Percentiles rank a stretch among this genome's conserved stretches.
Evolutionary conservation across 2,797 vertebrate species (phyloP).

Genomic region (Heliangelus exortis): DNA sequence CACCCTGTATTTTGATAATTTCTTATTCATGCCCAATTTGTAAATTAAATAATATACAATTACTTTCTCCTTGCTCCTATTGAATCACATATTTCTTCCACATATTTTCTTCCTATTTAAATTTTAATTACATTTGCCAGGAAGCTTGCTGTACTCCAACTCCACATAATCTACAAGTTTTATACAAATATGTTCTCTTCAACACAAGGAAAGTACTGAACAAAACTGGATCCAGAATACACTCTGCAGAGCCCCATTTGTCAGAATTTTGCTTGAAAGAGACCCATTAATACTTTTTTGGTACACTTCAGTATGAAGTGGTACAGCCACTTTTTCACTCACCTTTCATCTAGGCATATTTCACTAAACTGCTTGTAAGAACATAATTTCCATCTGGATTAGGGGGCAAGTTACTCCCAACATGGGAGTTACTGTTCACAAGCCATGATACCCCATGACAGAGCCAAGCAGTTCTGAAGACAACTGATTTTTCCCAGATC

Average conservation of each 20-base stretch:
- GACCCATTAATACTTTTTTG: background rate
- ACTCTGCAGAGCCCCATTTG: background rate
- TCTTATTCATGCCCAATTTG: background rate
- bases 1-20: background rate
- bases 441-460: background rate
- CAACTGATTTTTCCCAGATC: background rate
- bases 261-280: background rate
- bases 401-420: background rate
- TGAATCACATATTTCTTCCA: background rate
- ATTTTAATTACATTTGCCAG: background rate
- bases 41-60: background rate
- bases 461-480: background rate
- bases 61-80: fast-evolving
- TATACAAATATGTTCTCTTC: background rate
- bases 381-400: background rate
- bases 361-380: background rate
- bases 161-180: background rate
- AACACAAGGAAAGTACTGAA: background rate
- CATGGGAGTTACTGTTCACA: background rate
- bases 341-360: background rate
- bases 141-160: background rate
- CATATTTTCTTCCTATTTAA: background rate
- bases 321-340: background rate
- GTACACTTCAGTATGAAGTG: background rate
- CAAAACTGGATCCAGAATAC: background rate